phyloP scores from a whole-genome alignment of 2,797 vertebrate species.

The Acrocephalus scirpaceus region DNA sequence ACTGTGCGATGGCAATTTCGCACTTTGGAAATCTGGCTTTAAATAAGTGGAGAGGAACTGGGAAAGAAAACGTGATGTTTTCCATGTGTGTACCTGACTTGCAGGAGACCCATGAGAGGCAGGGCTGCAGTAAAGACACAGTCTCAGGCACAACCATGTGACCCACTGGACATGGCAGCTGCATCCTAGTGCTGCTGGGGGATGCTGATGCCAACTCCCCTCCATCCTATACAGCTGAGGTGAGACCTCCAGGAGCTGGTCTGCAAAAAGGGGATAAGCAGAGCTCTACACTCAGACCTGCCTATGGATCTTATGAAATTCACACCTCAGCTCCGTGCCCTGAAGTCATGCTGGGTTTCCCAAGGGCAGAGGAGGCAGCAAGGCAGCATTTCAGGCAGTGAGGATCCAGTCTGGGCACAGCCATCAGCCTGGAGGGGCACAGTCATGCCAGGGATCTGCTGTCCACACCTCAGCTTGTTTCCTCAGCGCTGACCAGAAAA shows the following conservation, averaged over 20 bases:
- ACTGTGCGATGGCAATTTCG: rapidly evolving
- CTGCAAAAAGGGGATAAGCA: not conserved
- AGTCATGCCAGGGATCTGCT: not conserved
- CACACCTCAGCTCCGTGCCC: rapidly evolving
- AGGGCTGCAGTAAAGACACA: rapidly evolving
- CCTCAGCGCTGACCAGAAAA: rapidly evolving
- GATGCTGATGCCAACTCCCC: not conserved
- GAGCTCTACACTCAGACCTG: not conserved
- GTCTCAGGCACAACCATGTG: not conserved
- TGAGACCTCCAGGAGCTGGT: not conserved
- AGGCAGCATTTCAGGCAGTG: not conserved
- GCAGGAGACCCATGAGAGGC: rapidly evolving
- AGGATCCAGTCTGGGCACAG: not conserved
- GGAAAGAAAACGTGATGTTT: not conserved
- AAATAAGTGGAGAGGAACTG: not conserved
- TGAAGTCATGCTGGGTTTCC: not conserved
- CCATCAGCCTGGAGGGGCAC: not conserved
- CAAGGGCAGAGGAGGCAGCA: not conserved
- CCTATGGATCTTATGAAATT: not conserved
- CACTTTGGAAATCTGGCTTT: not conserved
- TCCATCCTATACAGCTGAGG: not conserved
- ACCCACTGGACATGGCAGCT: not conserved
- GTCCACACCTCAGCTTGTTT: not conserved
- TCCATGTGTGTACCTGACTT: not conserved
- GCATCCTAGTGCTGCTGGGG: not conserved